phyloP scores from a whole-genome alignment of 2,797 vertebrate genomes.

The Nasua narica region DNA sequence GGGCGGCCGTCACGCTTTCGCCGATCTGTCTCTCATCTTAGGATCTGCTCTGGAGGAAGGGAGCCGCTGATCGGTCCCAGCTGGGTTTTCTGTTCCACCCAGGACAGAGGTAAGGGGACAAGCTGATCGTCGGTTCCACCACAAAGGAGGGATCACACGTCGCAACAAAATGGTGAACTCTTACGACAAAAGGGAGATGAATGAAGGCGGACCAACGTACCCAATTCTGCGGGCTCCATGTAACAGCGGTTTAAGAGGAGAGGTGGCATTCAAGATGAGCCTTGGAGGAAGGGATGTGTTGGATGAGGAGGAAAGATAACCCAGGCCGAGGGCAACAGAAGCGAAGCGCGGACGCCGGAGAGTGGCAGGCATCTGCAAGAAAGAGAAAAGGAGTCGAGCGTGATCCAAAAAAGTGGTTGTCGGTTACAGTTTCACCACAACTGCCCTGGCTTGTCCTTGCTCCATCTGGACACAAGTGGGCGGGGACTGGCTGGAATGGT shows the following conservation, averaged over 20 bases:
- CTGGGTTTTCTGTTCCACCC: not conserved
- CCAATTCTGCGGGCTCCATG: not conserved
- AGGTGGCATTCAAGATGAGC: not conserved
- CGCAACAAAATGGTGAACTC: not conserved
- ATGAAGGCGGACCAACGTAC: too few species aligned
- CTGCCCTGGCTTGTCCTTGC: not conserved
- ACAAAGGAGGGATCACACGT: not conserved
- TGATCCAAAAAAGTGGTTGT: not conserved
- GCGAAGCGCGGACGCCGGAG: not conserved
- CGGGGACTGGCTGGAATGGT: not conserved
- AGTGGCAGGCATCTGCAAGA: too few species aligned
- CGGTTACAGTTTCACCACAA: not conserved
- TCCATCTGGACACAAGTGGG: fast-evolving
- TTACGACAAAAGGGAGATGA: not conserved
- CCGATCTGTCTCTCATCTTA: not conserved
- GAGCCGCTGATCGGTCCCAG: not conserved
- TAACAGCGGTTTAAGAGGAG: not conserved
- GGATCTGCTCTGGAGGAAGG: not conserved
- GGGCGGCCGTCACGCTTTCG: not conserved
- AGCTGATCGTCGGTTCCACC: not conserved
- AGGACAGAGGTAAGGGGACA: not conserved
- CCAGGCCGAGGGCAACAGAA: fast-evolving
- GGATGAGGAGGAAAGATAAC: not conserved
- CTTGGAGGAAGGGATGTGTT: not conserved
- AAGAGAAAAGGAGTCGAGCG: not conserved